Evolutionary conservation across 2,888 invertebrate genomes (phyloP), one percentile per base, ranked within the genome.

Genomic region (Nymphalis polychloros): DNA sequence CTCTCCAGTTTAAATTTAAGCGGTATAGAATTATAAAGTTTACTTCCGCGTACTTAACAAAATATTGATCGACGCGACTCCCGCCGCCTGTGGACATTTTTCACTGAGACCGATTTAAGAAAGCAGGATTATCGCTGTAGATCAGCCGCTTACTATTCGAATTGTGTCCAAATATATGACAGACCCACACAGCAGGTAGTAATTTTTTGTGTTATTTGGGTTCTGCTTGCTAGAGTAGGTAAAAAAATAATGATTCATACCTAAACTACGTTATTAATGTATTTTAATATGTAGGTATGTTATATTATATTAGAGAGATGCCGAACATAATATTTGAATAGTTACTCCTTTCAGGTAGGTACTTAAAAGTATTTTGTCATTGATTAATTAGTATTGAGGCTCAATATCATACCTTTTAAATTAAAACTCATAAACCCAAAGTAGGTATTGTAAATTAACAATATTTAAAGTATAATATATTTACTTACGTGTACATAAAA

Each of bases 1-100:
- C 23, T 46, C 67, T 67, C 49, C 75, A 77, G 79, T 88, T 88
- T 79, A 83, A 88, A 88, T 84, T 88, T 85, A 76, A 82, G 85
- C 85, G 83, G 83, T 83, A 81, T 80, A 62, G 78, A 79, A 83
- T 82, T 84, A 80, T 79, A 80, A 84, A 84, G 81, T 79, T 81
- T 83, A 84, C 86, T 90, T 89, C 87, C 87, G 83, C 83, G 78
- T 80, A 80, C 81, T 82, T 82, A 79, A 84, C 85, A 84, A 86
- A 89, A 91, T 91, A 92, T 91, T 88, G 90, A 92, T 92, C 90
- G 88, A 83, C 84, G 79, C 83, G 83, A 82, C 83, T 82, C 80
- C 78, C 81, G 69, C 74, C 78, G 80, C 79, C 80, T 81, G 80
- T 82, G 80, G 82, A 86, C 85, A 89, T 87, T 84, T 83, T 88